A percentile compares a stretch with the other conserved stretches of the same genome.
Conservation (phyloP, 2,113 vertebrate species). For the Forbesichthys agassizii region DNA sequence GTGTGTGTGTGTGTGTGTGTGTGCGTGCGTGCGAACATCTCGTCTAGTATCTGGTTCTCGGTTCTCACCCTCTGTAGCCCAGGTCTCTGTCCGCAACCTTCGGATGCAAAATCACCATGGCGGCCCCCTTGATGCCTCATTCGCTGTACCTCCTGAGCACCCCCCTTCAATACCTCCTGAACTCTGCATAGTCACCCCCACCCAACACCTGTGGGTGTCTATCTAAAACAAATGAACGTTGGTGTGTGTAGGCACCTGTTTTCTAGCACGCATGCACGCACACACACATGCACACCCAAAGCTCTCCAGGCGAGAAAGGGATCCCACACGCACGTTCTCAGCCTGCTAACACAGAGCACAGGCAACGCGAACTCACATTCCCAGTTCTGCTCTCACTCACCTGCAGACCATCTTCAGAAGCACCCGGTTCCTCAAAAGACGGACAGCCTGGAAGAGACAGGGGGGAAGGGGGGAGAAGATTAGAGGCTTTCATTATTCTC, state of each 20-base stretch:
- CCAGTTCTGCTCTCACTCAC: constrained; percentile 73
- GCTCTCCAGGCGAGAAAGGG: neutral
- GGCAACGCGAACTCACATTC: neutral
- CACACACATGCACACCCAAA: constrained; percentile 6
- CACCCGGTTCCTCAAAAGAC: constrained; percentile 81
- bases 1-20: neutral
- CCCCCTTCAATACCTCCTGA: constrained; percentile 33
- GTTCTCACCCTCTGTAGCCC: constrained; percentile 69
- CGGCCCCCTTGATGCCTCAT: constrained; percentile 74
- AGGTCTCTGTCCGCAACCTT: constrained; percentile 75
- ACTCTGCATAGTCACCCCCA: constrained; percentile 3
- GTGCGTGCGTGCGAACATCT: neutral
- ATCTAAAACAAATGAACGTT: constrained; percentile 55
- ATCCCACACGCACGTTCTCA: neutral
- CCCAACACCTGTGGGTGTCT: neutral
- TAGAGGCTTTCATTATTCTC: neutral
- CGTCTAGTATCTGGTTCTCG: constrained; percentile 47
- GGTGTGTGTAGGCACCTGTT: constrained; percentile 41
- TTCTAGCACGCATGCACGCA: constrained; percentile 3
- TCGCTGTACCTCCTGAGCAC: constrained; percentile 66
- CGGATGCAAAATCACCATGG: constrained; percentile 79
- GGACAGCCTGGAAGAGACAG: constrained; percentile 77
- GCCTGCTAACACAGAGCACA: neutral
- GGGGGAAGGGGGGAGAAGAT: constrained; percentile 4
- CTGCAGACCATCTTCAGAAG: constrained; percentile 83